Base-by-base conservation (phyloP, 2,113 vertebrate genomes). In the Apodemus sylvaticus region DNA sequence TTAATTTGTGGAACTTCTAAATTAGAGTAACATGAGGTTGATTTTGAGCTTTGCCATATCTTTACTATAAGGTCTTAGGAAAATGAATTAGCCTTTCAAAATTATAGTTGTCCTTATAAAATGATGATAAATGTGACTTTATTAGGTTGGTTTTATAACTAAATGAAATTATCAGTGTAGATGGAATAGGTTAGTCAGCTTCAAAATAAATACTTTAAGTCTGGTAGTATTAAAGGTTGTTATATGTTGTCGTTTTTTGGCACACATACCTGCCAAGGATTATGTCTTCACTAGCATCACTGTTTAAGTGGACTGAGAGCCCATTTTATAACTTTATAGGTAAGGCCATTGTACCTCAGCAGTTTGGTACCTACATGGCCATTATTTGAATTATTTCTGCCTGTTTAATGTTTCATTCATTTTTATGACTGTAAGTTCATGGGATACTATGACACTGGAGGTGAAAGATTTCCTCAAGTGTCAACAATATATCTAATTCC, bases 61-160 rank as follows among this genome's bases (percentile, higher is more conserved):
- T 11, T 87, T 6, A 73, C 29, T 86, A 4, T 86, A 19, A 13
- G 14, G 34, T 81, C 45, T 82, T 81, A 39, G 42, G 19, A 42
- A 86, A 89, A 22, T 9, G 39, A 94, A 36, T 0, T 45, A 86
- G 58, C 36, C 4, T 82, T 95, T 94, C 24, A 51, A 31, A 68
- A 66, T 95, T 31, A 92, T 60, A 90, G 94, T 94, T 26, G 92
- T 55, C 24, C 81, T 13, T 89, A 7, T 83, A 78, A 93, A 85
- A 90, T 96, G 48, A 95, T 14, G 20, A 78, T 85, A 92, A 70
- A 19, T 78, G 78, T 82, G 13, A 71, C 2, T 79, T 91, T n/a
- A 31, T 79, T 76, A 29, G 5, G 4, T 79, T 90, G 48, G 55
- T 96, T 96, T 93, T 34, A 70, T 19, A 1, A 87, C 70, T 93